Base-by-base conservation (phyloP, 1,140 invertebrate species). In the Aphelinus atriplicis region DNA sequence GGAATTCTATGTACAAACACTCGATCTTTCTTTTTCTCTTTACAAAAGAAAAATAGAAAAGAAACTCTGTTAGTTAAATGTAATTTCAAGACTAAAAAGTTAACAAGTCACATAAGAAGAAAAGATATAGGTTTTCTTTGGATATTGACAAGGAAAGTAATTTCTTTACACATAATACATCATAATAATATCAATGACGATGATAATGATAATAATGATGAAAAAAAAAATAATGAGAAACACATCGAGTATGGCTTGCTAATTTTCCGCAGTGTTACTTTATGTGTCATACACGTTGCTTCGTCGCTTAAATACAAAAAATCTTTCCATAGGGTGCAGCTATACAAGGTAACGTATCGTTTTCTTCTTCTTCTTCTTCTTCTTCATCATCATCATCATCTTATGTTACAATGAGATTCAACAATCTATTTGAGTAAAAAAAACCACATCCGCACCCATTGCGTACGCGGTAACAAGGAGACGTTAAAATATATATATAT, bases 361-460 rank as follows among this genome's bases (percentile, higher is more conserved):
- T 77, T 81, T 69, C 57, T 80, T 42, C 26, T 58, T 43, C 3
- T 60, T 26, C 6, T 10, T 26, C n/a, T n/a, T 50, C 4, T 7
- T 73, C 9, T 53, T 53, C 9, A 53, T 66, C 47, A 51, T 66
- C 43, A n/a, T 5, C 63, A 50, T 66, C 50, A 74, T 75, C 80
- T 84, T 86, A 86, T 86, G 79, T 83, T 86, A 87, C 85, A 87
- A 26, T 80, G 84, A 86, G 84, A 87, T 87, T 87, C 83, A 87
- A 87, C 85, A 87, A 86, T 71, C 81, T 78, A 84, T 84, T 79
- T 64, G 80, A 86, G 83, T 87, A 86, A 83, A 86, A 87, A 86
- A 87, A 84, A 4, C 84, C 81, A 84, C 81, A 83, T 84, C 81
- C 80, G 78, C 81, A 77, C 78, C 80, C 70, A 57, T 78, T 77